phyloP scores from a whole-genome alignment of 2,113 vertebrate genomes.

The Ranitomeya variabilis region DNA sequence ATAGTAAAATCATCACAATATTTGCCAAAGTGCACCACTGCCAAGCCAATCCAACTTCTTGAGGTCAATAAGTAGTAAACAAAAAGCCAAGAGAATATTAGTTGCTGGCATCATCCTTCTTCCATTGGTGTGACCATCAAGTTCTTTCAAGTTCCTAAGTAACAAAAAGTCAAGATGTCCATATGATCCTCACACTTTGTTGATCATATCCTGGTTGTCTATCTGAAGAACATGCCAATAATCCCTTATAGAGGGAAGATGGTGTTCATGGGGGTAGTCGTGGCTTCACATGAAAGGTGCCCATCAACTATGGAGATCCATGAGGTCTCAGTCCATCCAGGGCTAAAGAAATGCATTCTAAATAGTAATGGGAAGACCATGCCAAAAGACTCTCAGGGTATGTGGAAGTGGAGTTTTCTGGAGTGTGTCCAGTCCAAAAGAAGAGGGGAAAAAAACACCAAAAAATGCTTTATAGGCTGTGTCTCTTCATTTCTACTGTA shows the following conservation, averaged over 20 bases:
- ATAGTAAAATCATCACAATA: not conserved
- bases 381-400: too few species aligned
- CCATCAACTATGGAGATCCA: not conserved
- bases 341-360: not conserved
- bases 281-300: too few species aligned
- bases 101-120: not conserved
- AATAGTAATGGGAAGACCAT: too few species aligned
- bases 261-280: not conserved
- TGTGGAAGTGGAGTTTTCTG: too few species aligned
- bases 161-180: not conserved
- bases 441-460: too few species aligned
- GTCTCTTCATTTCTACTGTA: too few species aligned
- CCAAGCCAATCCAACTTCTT: not conserved
- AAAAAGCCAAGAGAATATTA: not conserved
- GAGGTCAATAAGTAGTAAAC: not conserved
- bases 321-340: not conserved
- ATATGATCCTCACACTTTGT: not conserved
- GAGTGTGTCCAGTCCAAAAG: too few species aligned
- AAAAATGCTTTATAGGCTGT: too few species aligned
- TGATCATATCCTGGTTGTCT: not conserved
- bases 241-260: not conserved
- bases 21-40: not conserved
- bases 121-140: not conserved
- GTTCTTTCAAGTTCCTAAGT: not conserved
- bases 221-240: not conserved